Percentiles rank a stretch among this genome's conserved stretches.
phyloP scores from a whole-genome alignment of 2,797 vertebrate genomes.

The Mus spretus region DNA sequence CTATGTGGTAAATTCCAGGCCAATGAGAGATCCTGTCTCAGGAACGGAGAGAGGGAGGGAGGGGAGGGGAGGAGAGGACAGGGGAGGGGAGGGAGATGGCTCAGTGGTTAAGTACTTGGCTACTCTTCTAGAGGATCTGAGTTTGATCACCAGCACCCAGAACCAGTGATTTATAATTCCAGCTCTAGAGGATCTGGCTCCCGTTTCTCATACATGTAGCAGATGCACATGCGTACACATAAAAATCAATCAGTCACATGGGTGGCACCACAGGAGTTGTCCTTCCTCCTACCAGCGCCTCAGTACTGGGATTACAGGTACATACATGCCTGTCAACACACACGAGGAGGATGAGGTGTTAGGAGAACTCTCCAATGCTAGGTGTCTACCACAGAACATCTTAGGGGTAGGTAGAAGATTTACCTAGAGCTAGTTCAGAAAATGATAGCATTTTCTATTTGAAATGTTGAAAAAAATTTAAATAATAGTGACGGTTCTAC shows the following conservation, averaged over 20 bases:
- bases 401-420: not conserved
- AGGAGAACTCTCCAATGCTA: not conserved
- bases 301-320: not conserved
- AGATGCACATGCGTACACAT: not conserved
- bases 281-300: not conserved
- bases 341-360: not conserved
- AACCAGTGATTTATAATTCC: not conserved
- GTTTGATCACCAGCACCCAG: not conserved
- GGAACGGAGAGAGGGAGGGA: not conserved
- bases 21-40: not conserved
- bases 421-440: not conserved
- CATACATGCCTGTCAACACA: not conserved
- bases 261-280: not conserved
- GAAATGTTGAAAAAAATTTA: not conserved
- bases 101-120: not conserved
- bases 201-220: not conserved
- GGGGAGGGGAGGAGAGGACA: not conserved
- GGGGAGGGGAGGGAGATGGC: not conserved
- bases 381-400: not conserved
- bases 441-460: slow-evolving; percentile 24
- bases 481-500: not conserved
- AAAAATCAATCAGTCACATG: not conserved
- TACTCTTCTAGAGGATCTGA: not conserved
- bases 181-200: not conserved
- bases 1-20: not conserved